Evolutionary conservation across 2,888 invertebrate genomes (phyloP).

Genomic region (Zygogramma bicolorata): DNA sequence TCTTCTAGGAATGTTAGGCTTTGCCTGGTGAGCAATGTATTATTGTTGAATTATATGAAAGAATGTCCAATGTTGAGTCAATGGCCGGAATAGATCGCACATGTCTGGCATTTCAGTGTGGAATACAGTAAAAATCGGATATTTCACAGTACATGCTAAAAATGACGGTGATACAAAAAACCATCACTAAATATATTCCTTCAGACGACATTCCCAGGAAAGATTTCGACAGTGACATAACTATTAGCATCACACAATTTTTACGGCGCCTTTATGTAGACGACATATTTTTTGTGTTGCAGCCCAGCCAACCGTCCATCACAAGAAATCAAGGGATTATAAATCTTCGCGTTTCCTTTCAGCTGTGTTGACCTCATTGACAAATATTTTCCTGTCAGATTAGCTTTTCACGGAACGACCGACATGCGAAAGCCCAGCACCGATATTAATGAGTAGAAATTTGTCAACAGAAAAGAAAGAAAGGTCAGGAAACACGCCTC

Average conservation of each 20-base stretch:
- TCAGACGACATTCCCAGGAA: background rate
- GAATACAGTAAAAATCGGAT: too few species aligned
- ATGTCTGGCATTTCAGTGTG: too few species aligned
- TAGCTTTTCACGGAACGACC: background rate
- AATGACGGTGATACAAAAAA: too few species aligned
- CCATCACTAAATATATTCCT: too few species aligned
- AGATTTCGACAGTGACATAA: background rate
- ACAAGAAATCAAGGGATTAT: background rate
- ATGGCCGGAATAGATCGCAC: too few species aligned
- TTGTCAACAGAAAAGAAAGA: conserved; percentile 15
- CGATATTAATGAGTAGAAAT: conserved; percentile 19
- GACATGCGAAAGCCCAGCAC: conserved; percentile 18
- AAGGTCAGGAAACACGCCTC: background rate
- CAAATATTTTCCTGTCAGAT: conserved; percentile 23
- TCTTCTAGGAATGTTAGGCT: too few species aligned
- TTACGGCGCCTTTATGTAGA: conserved; percentile 20
- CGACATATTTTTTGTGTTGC: conserved; percentile 21
- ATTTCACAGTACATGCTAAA: too few species aligned
- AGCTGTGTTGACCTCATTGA: background rate
- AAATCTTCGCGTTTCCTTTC: conserved; percentile 1
- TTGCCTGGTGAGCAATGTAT: too few species aligned
- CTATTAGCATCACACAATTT: conserved; percentile 13
- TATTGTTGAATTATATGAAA: too few species aligned
- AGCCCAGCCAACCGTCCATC: background rate
- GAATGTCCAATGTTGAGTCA: too few species aligned